Percentiles rank a stretch among this genome's conserved stretches.
phyloP scores from a whole-genome alignment of 2,797 vertebrate species.

The Lophotriccus pileatus region DNA sequence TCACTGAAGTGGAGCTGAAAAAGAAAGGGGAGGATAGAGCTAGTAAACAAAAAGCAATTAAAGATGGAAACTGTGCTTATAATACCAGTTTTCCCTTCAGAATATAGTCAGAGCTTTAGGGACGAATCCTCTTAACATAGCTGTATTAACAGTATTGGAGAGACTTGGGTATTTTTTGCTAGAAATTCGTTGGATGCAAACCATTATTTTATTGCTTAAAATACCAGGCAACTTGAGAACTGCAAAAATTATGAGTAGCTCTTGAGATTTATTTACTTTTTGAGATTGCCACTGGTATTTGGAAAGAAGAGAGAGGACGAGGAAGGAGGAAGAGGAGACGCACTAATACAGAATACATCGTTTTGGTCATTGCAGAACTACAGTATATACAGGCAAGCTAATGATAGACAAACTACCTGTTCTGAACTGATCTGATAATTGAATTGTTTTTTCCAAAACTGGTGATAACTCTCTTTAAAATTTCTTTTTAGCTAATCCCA shows the following conservation, averaged over 20 bases:
- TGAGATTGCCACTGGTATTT: neutral
- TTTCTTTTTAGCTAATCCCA: neutral
- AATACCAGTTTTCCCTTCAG: neutral
- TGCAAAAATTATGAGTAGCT: neutral
- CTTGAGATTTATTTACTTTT: neutral
- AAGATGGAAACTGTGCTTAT: neutral
- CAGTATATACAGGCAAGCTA: neutral
- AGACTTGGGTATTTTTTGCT: neutral
- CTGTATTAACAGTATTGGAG: neutral
- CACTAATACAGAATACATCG: neutral
- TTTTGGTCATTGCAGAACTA: neutral
- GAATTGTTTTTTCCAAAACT: neutral
- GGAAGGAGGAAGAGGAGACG: neutral
- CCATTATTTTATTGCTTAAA: neutral
- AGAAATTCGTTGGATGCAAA: neutral
- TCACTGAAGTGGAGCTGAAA: neutral
- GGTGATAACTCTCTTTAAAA: neutral
- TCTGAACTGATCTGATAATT: neutral
- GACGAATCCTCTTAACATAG: neutral
- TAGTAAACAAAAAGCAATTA: neutral
- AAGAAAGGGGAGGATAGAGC: neutral
- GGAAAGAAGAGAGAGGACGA: neutral
- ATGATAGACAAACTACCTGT: neutral
- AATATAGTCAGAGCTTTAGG: neutral
- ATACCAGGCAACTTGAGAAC: neutral